A percentile compares a stretch with the other conserved stretches of the same genome.
Conservation (phyloP, 2,113 vertebrate species). For the Uria aalge region DNA sequence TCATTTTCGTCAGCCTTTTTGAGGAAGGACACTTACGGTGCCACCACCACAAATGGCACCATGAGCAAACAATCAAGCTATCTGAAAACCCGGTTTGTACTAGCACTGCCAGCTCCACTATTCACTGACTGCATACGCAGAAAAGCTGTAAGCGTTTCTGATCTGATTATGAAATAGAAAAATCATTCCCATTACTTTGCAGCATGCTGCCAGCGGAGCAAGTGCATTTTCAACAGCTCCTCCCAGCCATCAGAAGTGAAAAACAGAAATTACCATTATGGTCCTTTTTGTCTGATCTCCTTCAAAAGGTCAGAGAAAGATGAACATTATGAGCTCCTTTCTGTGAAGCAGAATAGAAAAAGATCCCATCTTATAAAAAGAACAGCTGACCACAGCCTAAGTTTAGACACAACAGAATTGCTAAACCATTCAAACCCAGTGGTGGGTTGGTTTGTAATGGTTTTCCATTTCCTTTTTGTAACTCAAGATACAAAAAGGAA, state of each 20-base stretch:
- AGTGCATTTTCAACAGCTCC: neutral
- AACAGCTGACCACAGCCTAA: neutral
- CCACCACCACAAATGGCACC: neutral
- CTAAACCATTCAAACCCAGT: neutral
- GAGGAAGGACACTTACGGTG: neutral
- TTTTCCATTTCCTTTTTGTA: neutral
- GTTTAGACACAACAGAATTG: neutral
- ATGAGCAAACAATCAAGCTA: neutral
- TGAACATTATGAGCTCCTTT: neutral
- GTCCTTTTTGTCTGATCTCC: neutral
- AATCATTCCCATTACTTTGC: neutral
- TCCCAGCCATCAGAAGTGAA: neutral
- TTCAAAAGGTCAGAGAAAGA: neutral
- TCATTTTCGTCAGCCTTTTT: neutral
- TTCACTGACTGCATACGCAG: neutral
- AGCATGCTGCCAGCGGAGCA: neutral
- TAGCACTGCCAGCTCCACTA: neutral
- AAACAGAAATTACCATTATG: neutral
- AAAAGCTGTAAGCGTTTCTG: neutral
- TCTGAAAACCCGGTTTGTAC: neutral
- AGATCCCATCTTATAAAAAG: neutral
- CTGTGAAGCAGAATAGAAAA: neutral
- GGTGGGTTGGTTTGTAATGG: neutral
- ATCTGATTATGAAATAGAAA: neutral
- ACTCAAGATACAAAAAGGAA: neutral